Conservation (phyloP, 2,113 vertebrate species). For the Sceloporus undulatus region DNA sequence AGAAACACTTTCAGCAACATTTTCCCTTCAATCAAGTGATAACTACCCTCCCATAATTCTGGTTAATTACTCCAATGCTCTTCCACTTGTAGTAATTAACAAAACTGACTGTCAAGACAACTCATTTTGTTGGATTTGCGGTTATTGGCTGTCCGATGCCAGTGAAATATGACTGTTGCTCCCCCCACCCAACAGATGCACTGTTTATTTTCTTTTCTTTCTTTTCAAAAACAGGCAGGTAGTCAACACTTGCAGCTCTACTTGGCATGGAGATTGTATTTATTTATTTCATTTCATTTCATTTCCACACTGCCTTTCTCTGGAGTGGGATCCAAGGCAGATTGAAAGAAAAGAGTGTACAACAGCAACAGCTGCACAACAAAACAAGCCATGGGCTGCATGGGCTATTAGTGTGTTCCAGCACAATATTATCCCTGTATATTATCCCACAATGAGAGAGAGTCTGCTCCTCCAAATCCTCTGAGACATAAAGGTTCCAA, state of each 20-base stretch:
- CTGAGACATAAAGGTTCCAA: background rate
- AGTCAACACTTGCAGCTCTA: background rate
- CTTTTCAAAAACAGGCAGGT: background rate
- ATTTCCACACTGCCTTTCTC: no score
- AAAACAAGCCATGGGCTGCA: background rate
- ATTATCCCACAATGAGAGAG: background rate
- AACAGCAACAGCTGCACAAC: no score
- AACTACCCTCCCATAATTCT: background rate
- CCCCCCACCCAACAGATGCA: background rate
- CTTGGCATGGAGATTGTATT: background rate
- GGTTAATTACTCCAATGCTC: background rate
- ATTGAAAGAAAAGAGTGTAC: background rate
- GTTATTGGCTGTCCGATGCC: background rate
- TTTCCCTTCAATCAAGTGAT: background rate
- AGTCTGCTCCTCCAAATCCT: background rate
- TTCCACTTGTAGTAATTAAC: slow-evolving; percentile 8
- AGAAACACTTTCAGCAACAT: background rate
- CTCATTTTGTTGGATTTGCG: background rate
- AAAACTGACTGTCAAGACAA: background rate
- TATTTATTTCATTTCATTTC: no score
- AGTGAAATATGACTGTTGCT: background rate
- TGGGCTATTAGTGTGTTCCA: no score
- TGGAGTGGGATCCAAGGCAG: background rate
- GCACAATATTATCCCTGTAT: no score
- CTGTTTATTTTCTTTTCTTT: background rate